phyloP scores from a whole-genome alignment of 2,113 vertebrate genomes.

The Suncus etruscus region DNA sequence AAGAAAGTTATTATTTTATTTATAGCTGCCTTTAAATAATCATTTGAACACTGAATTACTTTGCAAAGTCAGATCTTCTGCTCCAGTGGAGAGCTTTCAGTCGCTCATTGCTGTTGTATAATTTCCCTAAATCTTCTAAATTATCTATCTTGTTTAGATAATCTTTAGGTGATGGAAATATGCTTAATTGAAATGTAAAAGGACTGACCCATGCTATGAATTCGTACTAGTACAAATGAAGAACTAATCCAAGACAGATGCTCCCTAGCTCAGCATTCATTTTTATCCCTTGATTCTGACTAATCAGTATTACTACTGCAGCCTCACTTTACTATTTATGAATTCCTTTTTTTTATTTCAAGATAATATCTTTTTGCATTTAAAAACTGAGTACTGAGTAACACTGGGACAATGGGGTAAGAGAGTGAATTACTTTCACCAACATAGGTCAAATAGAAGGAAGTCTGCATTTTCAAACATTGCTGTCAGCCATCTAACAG shows the following conservation, averaged over 20 bases:
- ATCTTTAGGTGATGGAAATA: conserved; percentile 56
- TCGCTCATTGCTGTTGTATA: conserved; percentile 42
- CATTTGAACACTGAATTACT: conserved; percentile 9
- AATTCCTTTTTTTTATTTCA: conserved; percentile 26
- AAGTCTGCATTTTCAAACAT: background rate
- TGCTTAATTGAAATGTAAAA: background rate
- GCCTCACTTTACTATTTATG: conserved; percentile 16
- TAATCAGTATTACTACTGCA: background rate
- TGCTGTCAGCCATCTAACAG: background rate
- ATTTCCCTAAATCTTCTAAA: conserved; percentile 34
- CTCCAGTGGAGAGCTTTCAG: conserved; percentile 40
- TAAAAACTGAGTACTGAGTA: background rate
- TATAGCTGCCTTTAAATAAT: conserved; percentile 57
- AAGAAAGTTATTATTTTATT: background rate
- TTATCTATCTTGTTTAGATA: conserved; percentile 25
- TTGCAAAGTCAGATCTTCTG: conserved; percentile 41
- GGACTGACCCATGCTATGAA: conserved; percentile 15
- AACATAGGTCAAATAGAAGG: background rate
- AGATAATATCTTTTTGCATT: background rate
- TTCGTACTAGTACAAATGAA: conserved; percentile 57
- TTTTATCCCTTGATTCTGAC: background rate
- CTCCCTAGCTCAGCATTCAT: background rate
- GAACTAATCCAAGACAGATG: conserved; percentile 54
- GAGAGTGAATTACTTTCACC: background rate
- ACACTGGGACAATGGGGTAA: background rate